Evolutionary conservation across 2,888 invertebrate species (phyloP).

Genomic region (Ceramica pisi): DNA sequence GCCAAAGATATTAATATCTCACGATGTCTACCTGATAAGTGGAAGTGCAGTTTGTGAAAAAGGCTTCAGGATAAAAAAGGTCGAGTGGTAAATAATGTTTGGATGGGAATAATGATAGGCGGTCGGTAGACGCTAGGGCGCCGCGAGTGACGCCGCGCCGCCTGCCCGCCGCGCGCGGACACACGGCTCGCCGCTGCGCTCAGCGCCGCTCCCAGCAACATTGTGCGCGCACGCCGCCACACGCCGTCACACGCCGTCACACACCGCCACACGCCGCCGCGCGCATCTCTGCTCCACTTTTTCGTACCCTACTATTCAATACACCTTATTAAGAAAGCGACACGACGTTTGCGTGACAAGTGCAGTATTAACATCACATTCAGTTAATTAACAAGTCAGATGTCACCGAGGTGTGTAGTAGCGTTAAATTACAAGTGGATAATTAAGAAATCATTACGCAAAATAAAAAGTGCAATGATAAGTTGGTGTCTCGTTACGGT

Average conservation of each 20-base stretch:
- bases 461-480: slow-evolving; percentile 51
- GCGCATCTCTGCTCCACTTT: slow-evolving; percentile 45
- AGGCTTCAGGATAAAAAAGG: slow-evolving; percentile 67
- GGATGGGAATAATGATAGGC: slow-evolving; percentile 84
- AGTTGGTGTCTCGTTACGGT: slow-evolving; percentile 45
- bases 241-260: too few species aligned
- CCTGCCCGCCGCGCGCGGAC: slow-evolving; percentile 71
- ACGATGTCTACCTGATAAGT: slow-evolving; percentile 59
- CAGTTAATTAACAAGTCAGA: slow-evolving; percentile 34
- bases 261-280: neutral
- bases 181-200: slow-evolving; percentile 54
- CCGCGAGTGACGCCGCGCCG: slow-evolving; percentile 84
- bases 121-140: slow-evolving; percentile 88
- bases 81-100: slow-evolving; percentile 71
- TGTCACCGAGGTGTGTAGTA: slow-evolving; percentile 23
- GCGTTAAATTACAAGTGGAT: slow-evolving; percentile 35
- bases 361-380: slow-evolving; percentile 27
- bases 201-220: slow-evolving; percentile 41
- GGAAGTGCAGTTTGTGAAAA: slow-evolving; percentile 57
- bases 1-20: slow-evolving; percentile 52
- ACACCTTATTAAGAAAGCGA: slow-evolving; percentile 44
- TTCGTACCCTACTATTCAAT: slow-evolving; percentile 20
- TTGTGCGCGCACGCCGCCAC: slow-evolving; percentile 30
- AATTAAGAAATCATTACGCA: slow-evolving; percentile 47
- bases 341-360: slow-evolving; percentile 23